Evolutionary conservation across 2,113 vertebrate species (phyloP), one percentile per base, ranked within the genome.

Genomic region (Lutjanus erythropterus): DNA sequence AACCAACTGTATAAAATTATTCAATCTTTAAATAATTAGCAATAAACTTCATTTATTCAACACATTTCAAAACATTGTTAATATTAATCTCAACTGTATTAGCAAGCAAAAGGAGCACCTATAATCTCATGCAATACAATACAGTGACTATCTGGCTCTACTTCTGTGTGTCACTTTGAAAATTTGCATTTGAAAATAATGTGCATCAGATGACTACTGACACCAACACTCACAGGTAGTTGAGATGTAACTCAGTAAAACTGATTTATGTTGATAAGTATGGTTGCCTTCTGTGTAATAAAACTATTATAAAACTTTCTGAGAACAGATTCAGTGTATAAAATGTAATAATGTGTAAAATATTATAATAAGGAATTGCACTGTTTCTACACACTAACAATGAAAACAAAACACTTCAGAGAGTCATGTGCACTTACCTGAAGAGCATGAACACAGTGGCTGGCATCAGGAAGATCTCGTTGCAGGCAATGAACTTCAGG

Each of bases 401-500:
- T n/a, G 16, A 21, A 42, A 21, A 16, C 0, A 23, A n/a, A 49
- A 58, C 10, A 56, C 21, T 25, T 1, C 0, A 53, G 6, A 71
- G 16, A 37, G 59, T 18, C 15, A 14, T 8, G 11, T 25, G 44
- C 27, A 6, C 39, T 89, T 95, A 99, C 98, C 98, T 99, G 94
- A 99, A 97, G 12, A 99, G 97, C 98, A 99, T 98, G 88, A 99
- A 99, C 83, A 97, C 96, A 11, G 98, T 99, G 69, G 98, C 97
- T 47, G 98, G 98, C 98, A 99, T 99, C 90, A 99, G 92, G 87
- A 99, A 99, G 76, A 99, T 99, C 94, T 99, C 98, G 91, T 99
- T 99, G 90, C 97, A 99, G 89, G 98, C 98, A 50, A 99, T 97
- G 85, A 99, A 99, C 93, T 99, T 99, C 60, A 99, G 93, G 88